These are phyloP conservation scores for Blastobasis lacticolella DNA, from an alignment of 2,888 invertebrate species.

Conservation along the genomic window DNA sequence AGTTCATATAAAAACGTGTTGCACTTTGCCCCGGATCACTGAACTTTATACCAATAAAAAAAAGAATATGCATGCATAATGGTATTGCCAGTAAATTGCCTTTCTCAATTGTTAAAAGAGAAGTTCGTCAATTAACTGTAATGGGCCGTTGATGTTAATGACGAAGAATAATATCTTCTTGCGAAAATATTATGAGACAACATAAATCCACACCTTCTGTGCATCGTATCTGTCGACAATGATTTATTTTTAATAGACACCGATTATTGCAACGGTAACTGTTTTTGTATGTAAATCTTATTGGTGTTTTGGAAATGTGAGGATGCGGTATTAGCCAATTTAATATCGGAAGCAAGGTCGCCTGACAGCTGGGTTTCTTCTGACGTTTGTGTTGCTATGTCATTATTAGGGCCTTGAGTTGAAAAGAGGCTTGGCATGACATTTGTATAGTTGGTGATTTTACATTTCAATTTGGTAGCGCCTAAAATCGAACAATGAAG, in stretches of 20 bases:
- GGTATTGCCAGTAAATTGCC: no score
- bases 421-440: neutral
- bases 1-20: no score
- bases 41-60: no score
- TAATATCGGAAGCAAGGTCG: constrained; percentile 27
- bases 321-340: constrained; percentile 18
- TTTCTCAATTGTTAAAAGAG: no score
- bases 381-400: neutral
- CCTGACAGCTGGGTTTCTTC: constrained; percentile 9
- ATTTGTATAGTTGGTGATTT: neutral
- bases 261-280: constrained; percentile 14
- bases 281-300: constrained; percentile 19
- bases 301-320: constrained; percentile 18
- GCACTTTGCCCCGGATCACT: no score
- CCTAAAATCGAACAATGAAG: no score
- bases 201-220: neutral
- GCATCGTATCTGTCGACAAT: neutral
- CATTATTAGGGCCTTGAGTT: constrained; percentile 2
- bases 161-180: no score
- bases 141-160: no score
- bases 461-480: no score
- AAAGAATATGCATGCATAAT: no score
- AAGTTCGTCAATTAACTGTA: no score
- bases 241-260: constrained; percentile 6
- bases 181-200: no score